Base-by-base conservation (phyloP, 2,113 vertebrate species). In the Prolemur simus region DNA sequence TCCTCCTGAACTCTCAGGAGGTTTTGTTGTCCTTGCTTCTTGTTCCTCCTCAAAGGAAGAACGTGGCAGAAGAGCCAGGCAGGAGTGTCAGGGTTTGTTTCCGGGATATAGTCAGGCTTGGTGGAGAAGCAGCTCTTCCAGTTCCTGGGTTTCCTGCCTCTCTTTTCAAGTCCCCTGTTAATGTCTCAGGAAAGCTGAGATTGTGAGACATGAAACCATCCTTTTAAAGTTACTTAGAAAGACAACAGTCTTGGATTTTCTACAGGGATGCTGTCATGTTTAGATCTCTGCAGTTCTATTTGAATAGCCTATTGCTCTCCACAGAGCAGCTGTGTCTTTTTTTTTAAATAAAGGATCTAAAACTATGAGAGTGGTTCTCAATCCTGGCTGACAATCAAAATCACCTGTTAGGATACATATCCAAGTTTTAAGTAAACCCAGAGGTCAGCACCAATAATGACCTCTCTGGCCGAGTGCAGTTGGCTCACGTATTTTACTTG, bases 151-250 rank as follows among this genome's bases (percentile, higher is more conserved):
- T 23, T 11, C 1, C 1, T 6, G 27, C 17, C 1, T 10, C 9
- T 6, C 21, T 68, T 56, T 85, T 82, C 29, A 94, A 71, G 29
- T 63, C 23, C 32, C 83, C 34, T 14, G n/a, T 71, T 90, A n/a
- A 39, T 69, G n/a, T 89, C 71, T 95, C 49, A 74, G 93, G 80
- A 91, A 83, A 82, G 89, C 54, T 45, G 73, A 90, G 58, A 47
- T 18, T 58, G 18, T 71, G 34, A 77, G 32, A 88, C 17, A 42
- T 52, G 52, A 69, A 64, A 78, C 15, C 66, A 71, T 63, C 42
- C 54, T 95, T 88, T 86, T 39, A 37, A 69, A 91, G 32, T 39
- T 34, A 56, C 18, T 77, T 66, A 56, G 87, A 77, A 71, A 87
- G 85, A 32, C 6, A 39, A 27, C 15, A 23, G 56, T 29, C 34